Conservation (phyloP, 2,113 vertebrate species). For the Dolichallabes microphthalmus region DNA sequence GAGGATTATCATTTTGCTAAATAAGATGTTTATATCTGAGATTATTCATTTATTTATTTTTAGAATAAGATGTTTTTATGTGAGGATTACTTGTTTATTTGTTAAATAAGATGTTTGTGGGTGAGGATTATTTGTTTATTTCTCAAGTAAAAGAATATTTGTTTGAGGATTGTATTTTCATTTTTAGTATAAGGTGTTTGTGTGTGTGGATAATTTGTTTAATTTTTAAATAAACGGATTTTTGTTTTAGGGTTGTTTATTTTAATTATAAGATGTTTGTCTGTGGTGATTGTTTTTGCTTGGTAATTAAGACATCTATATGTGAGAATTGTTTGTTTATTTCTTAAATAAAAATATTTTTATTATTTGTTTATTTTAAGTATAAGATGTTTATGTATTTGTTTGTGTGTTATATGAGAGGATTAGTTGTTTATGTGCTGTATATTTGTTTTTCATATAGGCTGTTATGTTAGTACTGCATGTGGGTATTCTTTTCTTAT, state of each 20-base stretch:
- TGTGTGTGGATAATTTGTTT: background rate
- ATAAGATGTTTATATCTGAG: too few species aligned
- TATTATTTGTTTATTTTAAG: too few species aligned
- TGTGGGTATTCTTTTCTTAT: background rate
- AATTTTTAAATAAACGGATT: background rate
- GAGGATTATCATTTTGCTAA: background rate
- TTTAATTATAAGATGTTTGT: background rate
- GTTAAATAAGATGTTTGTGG: background rate
- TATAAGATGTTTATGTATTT: background rate
- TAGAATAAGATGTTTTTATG: background rate
- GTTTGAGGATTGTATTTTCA: background rate
- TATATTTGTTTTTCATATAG: background rate
- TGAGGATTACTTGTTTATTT: background rate
- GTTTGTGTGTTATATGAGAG: background rate
- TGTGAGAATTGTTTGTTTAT: background rate
- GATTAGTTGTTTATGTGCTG: background rate
- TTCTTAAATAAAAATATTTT: background rate
- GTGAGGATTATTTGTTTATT: background rate
- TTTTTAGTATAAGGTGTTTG: background rate
- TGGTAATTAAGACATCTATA: background rate
- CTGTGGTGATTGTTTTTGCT: background rate
- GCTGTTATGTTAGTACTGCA: background rate
- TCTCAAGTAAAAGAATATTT: background rate
- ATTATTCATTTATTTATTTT: background rate
- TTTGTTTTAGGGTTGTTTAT: background rate